Conservation (phyloP, 2,888 invertebrate species). For the Deilephila porcellus region DNA sequence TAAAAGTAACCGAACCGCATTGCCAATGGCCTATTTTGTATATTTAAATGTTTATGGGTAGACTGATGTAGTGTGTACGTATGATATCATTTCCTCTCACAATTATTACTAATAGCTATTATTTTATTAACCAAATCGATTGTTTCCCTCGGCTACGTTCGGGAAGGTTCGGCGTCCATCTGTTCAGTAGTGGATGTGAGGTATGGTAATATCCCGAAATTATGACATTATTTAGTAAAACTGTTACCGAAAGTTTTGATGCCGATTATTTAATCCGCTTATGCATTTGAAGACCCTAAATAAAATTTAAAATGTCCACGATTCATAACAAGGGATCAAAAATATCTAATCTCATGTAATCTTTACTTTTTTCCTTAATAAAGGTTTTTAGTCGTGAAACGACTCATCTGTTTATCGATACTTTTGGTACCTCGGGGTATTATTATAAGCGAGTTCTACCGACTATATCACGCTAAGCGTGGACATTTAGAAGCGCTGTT, state of each 20-base stretch:
- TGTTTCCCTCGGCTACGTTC: constrained; percentile 19
- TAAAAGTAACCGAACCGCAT: constrained; percentile 33
- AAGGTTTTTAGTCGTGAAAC: constrained; percentile 11
- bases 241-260: not conserved
- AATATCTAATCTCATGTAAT: too few species aligned
- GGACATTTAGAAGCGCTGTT: not conserved
- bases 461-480: constrained; percentile 15
- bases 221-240: not conserved
- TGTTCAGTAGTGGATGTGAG: not conserved
- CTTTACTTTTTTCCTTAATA: too few species aligned
- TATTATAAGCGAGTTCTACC: not conserved
- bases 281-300: not conserved
- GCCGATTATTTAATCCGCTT: not conserved
- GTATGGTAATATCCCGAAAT: not conserved
- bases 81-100: constrained; percentile 29
- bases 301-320: not conserved
- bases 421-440: not conserved
- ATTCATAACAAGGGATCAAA: not conserved
- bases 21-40: constrained; percentile 66
- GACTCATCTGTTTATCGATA: not conserved
- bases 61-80: constrained; percentile 59
- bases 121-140: constrained; percentile 25
- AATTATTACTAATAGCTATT: constrained; percentile 1
- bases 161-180: not conserved
- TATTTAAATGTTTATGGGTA: constrained; percentile 62